phyloP scores from a whole-genome alignment of 2,113 vertebrate species.

The Galeopterus variegatus region DNA sequence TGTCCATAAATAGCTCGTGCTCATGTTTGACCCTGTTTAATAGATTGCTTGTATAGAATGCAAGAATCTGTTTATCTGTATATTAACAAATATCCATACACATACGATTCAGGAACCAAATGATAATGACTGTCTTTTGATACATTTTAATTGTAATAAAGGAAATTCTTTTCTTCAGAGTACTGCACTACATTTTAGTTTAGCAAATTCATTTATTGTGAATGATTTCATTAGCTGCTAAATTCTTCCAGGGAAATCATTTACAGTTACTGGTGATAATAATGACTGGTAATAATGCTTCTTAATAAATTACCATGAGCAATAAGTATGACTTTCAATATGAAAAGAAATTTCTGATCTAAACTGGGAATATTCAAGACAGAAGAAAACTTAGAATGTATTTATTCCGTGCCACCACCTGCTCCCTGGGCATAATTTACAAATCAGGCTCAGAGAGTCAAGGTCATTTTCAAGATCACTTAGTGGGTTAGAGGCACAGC shows the following conservation, averaged over 20 bases:
- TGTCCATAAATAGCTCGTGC: neutral
- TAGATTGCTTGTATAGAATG: neutral
- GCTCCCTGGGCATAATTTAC: neutral
- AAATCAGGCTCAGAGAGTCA: neutral
- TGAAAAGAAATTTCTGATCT: slow-evolving; percentile 53
- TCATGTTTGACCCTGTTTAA: slow-evolving; percentile 4
- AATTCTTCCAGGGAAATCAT: slow-evolving; percentile 60
- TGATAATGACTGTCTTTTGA: slow-evolving; percentile 38
- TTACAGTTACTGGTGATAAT: slow-evolving; percentile 57
- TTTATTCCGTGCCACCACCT: neutral
- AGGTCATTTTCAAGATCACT: slow-evolving; percentile 24
- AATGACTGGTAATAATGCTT: slow-evolving; percentile 66
- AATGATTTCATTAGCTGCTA: slow-evolving; percentile 62
- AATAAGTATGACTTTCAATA: slow-evolving; percentile 5
- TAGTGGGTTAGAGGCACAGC: neutral
- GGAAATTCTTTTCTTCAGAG: slow-evolving; percentile 41
- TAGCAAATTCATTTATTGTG: slow-evolving; percentile 65
- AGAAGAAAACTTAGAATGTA: slow-evolving; percentile 54
- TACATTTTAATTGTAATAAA: slow-evolving; percentile 58
- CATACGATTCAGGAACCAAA: neutral
- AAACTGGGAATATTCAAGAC: slow-evolving; percentile 2
- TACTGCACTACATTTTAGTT: slow-evolving; percentile 28
- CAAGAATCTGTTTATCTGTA: slow-evolving; percentile 16
- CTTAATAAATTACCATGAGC: slow-evolving; percentile 64
- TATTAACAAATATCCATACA: slow-evolving; percentile 15